Conservation (phyloP, 2,113 vertebrate genomes). For the Microcebus griseorufus region DNA sequence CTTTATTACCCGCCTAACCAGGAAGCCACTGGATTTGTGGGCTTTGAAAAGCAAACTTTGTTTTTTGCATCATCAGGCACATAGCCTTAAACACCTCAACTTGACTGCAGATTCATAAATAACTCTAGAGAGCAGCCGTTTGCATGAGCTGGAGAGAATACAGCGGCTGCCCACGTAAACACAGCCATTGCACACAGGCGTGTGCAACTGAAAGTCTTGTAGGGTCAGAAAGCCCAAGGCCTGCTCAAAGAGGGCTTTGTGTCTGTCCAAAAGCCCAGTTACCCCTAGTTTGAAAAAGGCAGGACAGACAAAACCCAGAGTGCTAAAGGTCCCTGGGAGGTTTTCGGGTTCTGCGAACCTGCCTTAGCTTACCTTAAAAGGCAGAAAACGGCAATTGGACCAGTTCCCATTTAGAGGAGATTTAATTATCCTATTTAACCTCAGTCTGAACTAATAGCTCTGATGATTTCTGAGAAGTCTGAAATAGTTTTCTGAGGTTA, state of each 20-base stretch:
- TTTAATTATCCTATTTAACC: slow-evolving; percentile 9
- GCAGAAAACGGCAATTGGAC: not conserved
- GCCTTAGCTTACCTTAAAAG: slow-evolving; percentile 14
- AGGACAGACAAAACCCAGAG: not conserved
- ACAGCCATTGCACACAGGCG: not conserved
- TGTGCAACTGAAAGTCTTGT: rapidly evolving
- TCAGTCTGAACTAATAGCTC: not conserved
- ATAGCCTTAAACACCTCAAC: not conserved
- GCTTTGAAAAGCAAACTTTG: slow-evolving; percentile 37
- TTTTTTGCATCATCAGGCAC: not conserved
- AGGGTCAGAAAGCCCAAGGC: not conserved
- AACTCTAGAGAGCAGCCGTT: not conserved
- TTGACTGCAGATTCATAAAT: not conserved
- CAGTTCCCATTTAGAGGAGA: slow-evolving; percentile 3
- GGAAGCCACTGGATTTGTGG: slow-evolving; percentile 13
- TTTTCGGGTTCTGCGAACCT: not conserved
- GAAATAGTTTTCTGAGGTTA: not conserved
- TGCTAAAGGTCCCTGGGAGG: not conserved
- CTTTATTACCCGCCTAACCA: slow-evolving; percentile 24
- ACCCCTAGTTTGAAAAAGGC: not conserved
- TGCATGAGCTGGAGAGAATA: not conserved
- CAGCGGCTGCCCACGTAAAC: rapidly evolving
- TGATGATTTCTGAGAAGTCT: slow-evolving; percentile 22
- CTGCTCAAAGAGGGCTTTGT: not conserved
- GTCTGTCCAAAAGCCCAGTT: not conserved